Percentiles rank a stretch among this genome's conserved stretches.
phyloP scores from a whole-genome alignment of 2,113 vertebrate genomes.

The Chaetorhynchus papuensis region DNA sequence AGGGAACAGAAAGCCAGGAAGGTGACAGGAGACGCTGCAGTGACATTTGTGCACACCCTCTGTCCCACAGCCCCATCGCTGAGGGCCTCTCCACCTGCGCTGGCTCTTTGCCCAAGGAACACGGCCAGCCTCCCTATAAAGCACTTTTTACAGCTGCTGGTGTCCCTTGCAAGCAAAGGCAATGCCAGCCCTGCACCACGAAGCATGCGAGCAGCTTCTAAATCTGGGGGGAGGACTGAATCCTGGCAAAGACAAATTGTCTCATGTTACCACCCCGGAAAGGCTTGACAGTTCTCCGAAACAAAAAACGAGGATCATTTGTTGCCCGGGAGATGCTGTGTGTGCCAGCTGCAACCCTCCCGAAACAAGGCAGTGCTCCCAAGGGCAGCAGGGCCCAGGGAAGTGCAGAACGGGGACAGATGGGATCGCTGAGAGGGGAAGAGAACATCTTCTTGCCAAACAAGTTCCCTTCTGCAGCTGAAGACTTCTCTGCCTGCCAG shows the following conservation, averaged over 20 bases:
- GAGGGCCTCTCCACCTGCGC: not conserved
- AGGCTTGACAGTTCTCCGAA: not conserved
- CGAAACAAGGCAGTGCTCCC: not conserved
- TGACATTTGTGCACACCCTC: not conserved
- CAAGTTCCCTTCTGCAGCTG: not conserved
- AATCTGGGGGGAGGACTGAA: conserved; percentile 34
- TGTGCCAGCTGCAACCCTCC: not conserved
- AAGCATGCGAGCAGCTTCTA: conserved; percentile 30
- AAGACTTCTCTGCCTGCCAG: not conserved
- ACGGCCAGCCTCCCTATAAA: not conserved
- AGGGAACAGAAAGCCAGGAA: not conserved
- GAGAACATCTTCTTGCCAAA: not conserved
- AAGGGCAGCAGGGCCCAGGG: not conserved
- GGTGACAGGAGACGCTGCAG: not conserved
- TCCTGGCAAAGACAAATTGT: not conserved
- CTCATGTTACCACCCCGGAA: conserved; percentile 20
- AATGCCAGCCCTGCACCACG: not conserved
- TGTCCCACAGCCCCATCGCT: fast-evolving
- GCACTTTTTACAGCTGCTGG: not conserved
- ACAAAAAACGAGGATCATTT: not conserved
- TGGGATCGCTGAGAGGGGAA: fast-evolving
- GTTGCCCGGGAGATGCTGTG: conserved; percentile 16
- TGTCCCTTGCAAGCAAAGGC: not conserved
- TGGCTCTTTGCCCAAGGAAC: not conserved
- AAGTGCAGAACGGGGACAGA: not conserved